Base-by-base conservation (phyloP, 2,113 vertebrate species). In the Numida meleagris region DNA sequence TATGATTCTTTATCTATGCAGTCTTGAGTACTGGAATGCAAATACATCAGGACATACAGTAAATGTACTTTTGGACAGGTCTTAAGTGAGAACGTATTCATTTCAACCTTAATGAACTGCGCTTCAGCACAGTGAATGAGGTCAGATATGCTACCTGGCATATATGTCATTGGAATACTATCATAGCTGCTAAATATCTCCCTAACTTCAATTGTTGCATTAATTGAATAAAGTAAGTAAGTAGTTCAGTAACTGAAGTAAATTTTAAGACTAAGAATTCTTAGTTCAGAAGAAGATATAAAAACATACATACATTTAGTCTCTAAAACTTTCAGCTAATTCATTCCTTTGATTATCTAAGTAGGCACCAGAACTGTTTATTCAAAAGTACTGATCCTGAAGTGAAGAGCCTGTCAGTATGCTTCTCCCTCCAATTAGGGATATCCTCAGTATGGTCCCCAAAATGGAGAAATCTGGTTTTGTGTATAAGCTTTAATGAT, bases 131-230 rank as follows among this genome's bases (percentile, higher is more conserved):
- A 27, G 45, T 29, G 58, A 50, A 43, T 2, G 9, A 48, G 24
- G 14, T 9, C 6, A 65, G 48, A 48, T n/a, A 89, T 0, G 0
- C 23, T 53, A 34, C 21, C 45, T 10, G 19, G 27, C 0, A 0
- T 48, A 42, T 12, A 57, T 4, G 43, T 18, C 65, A 74, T 2
- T 57, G 25, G 18, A 79, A 4, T 40, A 19, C 12, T 50, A 75
- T 11, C 29, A 61, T 1, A 2, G 38, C 34, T 63, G 19, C 46
- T 66, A 79, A 76, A 43, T 13, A 40, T 87, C 70, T 93, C 53
- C 12, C 45, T 38, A 75, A 66, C 3, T 84, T 51, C 25, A 42
- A 27, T 61, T 75, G 70, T 36, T 74, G 23, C 31, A 63, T 46
- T 67, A 53, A 58, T 8, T 53, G 31, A 74, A 42, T 29, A 2